Conservation (phyloP, 2,113 vertebrate species). For the Myotis brandtii region DNA sequence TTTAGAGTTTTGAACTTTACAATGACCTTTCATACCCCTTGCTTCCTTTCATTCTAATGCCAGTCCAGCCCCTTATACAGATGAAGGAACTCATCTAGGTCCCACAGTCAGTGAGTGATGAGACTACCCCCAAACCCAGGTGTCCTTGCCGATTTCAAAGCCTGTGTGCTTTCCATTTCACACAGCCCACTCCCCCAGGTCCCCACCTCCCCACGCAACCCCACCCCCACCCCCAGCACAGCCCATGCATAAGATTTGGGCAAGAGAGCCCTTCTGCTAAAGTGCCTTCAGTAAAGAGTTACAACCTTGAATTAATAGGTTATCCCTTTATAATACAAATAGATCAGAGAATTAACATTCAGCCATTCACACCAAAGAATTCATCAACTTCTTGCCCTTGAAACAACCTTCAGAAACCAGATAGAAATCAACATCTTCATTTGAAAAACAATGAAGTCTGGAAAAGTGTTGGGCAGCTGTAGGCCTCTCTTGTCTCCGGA, state of each 20-base stretch:
- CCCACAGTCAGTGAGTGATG: background rate
- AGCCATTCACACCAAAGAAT: background rate
- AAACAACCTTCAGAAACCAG: constrained; percentile 24
- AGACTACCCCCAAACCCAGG: background rate
- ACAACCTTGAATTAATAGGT: background rate
- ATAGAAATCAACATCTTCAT: background rate
- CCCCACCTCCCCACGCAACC: background rate
- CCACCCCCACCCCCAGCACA: background rate
- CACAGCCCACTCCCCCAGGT: background rate
- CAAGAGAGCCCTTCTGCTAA: background rate
- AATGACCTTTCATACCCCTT: background rate
- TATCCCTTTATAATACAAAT: background rate
- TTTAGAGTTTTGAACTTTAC: background rate
- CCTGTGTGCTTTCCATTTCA: background rate
- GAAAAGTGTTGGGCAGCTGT: background rate
- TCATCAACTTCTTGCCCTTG: background rate
- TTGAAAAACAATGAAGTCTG: background rate
- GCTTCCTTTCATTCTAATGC: background rate
- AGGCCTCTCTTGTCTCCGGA: background rate
- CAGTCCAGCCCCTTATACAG: background rate
- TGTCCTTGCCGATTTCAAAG: background rate
- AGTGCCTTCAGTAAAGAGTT: background rate
- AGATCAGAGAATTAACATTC: background rate
- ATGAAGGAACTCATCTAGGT: background rate
- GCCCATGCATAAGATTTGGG: background rate